phyloP scores from a whole-genome alignment of 2,113 vertebrate genomes.

The Syngnathus typhle region DNA sequence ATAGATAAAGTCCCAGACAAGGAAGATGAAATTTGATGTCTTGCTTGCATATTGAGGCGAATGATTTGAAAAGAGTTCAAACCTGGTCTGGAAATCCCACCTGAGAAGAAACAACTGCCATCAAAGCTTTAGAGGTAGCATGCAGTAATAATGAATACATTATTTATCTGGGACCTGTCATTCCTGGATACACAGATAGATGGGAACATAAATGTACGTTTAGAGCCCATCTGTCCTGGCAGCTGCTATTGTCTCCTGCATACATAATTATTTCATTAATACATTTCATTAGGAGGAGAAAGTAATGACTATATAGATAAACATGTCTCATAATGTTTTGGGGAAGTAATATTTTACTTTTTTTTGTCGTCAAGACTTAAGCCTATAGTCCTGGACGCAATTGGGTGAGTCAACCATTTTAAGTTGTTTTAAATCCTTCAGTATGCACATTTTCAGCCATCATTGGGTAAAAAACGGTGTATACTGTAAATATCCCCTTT shows the following conservation, averaged over 20 bases:
- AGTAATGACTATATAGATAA: background rate
- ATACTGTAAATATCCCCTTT: background rate
- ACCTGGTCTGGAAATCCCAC: background rate
- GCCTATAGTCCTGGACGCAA: too few species aligned
- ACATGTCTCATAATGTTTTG: background rate
- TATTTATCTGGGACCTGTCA: conserved; percentile 20
- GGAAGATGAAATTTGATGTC: conserved; percentile 3
- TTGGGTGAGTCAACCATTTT: too few species aligned
- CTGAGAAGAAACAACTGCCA: conserved; percentile 4
- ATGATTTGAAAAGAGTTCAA: background rate
- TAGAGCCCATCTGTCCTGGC: background rate
- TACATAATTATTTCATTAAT: background rate
- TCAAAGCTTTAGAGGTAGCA: conserved; percentile 13
- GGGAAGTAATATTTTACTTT: background rate
- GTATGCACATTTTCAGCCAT: background rate
- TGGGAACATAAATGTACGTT: background rate
- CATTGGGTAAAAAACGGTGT: background rate
- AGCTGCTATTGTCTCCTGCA: background rate
- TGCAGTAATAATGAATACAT: conserved; percentile 14
- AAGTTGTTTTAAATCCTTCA: too few species aligned
- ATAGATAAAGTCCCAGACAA: conserved; percentile 27
- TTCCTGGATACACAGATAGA: background rate
- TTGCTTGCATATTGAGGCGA: conserved; percentile 17
- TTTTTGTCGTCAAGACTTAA: background rate
- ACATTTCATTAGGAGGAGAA: background rate